These are phyloP conservation scores for Sebastiscus albofasciatus DNA, from an alignment of 2,797 vertebrate genomes.

Conservation along the genomic window DNA sequence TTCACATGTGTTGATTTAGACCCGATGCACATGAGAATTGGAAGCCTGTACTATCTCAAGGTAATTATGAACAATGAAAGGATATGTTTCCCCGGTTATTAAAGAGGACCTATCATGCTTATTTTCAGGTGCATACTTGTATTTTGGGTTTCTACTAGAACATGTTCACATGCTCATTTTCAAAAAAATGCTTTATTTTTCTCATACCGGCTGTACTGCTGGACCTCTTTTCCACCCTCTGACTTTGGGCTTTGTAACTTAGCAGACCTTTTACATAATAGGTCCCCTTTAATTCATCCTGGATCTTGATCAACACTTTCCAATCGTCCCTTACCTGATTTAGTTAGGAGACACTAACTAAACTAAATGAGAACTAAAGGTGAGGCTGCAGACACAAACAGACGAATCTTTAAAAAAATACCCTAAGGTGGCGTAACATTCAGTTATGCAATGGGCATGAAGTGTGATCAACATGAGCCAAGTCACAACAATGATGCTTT, in stretches of 20 bases:
- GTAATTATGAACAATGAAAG: not conserved
- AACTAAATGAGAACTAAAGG: conserved; percentile 17
- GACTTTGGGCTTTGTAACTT: no score
- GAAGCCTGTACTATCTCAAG: not conserved
- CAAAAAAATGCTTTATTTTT: no score
- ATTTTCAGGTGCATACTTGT: no score
- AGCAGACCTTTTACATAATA: not conserved
- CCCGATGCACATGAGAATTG: not conserved
- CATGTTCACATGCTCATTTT: no score
- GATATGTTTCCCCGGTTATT: not conserved
- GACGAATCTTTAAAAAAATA: conserved; percentile 47
- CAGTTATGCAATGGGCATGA: conserved; percentile 35
- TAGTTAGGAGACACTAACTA: not conserved
- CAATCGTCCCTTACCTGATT: conserved; percentile 4
- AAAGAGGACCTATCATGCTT: no score
- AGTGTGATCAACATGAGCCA: conserved; percentile 8
- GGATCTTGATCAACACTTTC: conserved; percentile 5
- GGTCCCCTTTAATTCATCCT: not conserved
- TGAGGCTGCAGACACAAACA: conserved; percentile 4
- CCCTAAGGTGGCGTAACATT: conserved; percentile 17
- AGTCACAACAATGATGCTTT: not conserved
- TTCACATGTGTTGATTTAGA: not conserved
- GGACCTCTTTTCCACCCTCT: no score
- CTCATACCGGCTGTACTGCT: no score
- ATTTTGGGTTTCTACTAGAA: no score